These are phyloP conservation scores for Linepithema humile DNA, from an alignment of 1,140 invertebrate genomes.

Conservation along the genomic window DNA sequence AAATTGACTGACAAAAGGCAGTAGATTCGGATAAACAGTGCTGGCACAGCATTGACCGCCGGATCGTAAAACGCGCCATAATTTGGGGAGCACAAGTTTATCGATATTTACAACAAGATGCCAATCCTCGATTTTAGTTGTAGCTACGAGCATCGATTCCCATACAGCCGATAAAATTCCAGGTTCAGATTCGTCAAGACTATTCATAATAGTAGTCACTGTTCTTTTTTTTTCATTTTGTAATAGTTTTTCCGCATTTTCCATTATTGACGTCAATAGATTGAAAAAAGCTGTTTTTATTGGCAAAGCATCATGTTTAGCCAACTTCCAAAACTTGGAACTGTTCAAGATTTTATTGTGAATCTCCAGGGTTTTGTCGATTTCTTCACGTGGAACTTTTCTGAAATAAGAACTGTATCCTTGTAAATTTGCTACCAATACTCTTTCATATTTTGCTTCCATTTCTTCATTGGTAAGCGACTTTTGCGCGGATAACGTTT, in stretches of 20 bases:
- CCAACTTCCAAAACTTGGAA: conserved; percentile 90
- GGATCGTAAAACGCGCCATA: conserved; percentile 87
- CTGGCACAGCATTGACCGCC: conserved; percentile 89
- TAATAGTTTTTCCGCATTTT: conserved; percentile 83
- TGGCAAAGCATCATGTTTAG: conserved; percentile 85
- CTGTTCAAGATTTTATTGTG: conserved; percentile 86
- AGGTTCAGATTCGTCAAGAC: conserved; percentile 90
- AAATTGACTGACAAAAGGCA: conserved; percentile 90
- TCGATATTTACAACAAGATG: conserved; percentile 88
- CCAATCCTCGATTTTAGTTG: conserved; percentile 88
- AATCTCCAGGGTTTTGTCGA: conserved; percentile 83
- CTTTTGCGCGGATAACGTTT: conserved; percentile 83
- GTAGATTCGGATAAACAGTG: conserved; percentile 89
- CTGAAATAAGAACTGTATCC: conserved; percentile 87
- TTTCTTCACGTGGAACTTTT: conserved; percentile 83
- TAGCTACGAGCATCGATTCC: conserved; percentile 87
- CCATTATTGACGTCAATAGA: conserved; percentile 87
- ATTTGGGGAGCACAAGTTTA: conserved; percentile 89
- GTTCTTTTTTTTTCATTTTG: conserved; percentile 85
- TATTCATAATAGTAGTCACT: conserved; percentile 86
- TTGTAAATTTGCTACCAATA: conserved; percentile 88
- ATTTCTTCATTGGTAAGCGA: conserved; percentile 88
- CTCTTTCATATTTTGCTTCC: conserved; percentile 89
- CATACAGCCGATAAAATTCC: conserved; percentile 88
- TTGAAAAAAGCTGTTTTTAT: conserved; percentile 89